These are phyloP conservation scores for Dicaeum eximium DNA, from an alignment of 2,113 vertebrate genomes.

Conservation along the genomic window DNA sequence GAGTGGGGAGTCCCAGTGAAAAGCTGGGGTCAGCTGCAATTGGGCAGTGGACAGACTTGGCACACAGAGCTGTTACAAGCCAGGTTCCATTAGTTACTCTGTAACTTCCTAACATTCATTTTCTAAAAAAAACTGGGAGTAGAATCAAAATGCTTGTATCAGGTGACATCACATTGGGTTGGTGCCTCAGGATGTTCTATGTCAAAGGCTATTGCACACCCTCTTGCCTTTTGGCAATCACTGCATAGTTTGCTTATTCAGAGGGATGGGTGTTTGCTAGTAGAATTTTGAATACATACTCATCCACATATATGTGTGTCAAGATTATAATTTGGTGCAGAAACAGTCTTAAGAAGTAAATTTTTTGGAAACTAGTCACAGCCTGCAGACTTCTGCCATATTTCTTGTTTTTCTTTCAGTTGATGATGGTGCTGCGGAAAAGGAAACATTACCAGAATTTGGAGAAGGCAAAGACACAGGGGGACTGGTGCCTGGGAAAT, in stretches of 20 bases:
- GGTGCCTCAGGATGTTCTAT: neutral
- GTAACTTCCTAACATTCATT: neutral
- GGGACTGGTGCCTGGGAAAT: constrained; percentile 88
- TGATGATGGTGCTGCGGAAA: constrained; percentile 95
- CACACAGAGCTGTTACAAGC: neutral
- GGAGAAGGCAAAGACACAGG: constrained; percentile 94
- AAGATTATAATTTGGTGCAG: neutral
- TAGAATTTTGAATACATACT: neutral
- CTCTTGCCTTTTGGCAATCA: neutral
- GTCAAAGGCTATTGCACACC: neutral
- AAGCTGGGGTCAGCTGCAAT: neutral
- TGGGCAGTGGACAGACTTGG: accelerated
- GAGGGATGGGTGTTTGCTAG: neutral
- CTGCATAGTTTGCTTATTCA: neutral
- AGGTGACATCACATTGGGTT: neutral
- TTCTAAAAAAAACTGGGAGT: neutral
- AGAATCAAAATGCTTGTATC: neutral
- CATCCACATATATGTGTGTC: neutral
- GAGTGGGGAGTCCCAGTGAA: neutral
- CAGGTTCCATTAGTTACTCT: neutral
- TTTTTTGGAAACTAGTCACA: neutral
- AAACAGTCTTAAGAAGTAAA: neutral
- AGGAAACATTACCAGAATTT: constrained; percentile 92
- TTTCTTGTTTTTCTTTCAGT: constrained; percentile 72
- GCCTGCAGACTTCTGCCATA: neutral